Percentiles rank a stretch among this genome's conserved stretches.
These are phyloP conservation scores for Drosophila gunungcola DNA, from an alignment of 1,140 invertebrate genomes.

Conservation along the genomic window DNA sequence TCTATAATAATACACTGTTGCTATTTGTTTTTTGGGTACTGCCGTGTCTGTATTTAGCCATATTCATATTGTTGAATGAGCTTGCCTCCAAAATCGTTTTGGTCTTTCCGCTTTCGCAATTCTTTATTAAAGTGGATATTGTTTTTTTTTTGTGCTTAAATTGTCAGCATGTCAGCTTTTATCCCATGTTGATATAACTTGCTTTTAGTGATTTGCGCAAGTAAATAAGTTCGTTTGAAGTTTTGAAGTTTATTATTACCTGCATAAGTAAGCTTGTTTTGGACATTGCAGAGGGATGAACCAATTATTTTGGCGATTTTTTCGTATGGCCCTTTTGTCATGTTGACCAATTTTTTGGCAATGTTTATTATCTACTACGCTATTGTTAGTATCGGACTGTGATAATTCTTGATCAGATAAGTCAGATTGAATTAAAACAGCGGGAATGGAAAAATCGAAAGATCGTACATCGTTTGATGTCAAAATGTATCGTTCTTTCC, in stretches of 20 bases:
- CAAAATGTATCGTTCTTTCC: too few species aligned
- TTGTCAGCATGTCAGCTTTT: conserved; percentile 3
- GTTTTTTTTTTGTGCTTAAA: neutral
- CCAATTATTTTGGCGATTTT: neutral
- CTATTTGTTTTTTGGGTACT: neutral
- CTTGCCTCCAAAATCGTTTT: neutral
- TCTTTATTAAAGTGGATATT: neutral
- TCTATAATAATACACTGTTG: neutral
- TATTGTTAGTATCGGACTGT: neutral
- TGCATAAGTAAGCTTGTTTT: neutral
- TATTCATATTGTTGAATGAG: neutral
- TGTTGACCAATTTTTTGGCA: neutral
- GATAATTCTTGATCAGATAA: neutral
- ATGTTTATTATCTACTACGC: neutral
- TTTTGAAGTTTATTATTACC: neutral
- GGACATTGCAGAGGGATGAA: neutral
- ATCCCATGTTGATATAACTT: neutral
- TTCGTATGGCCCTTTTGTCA: neutral
- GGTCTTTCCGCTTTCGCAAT: neutral
- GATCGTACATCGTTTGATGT: too few species aligned
- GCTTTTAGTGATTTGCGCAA: neutral
- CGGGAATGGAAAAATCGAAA: neutral
- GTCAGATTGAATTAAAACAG: neutral
- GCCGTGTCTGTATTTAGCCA: neutral
- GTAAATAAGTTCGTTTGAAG: neutral